Conservation (phyloP, 2,888 invertebrate genomes). For the Calameuta filiformis region DNA sequence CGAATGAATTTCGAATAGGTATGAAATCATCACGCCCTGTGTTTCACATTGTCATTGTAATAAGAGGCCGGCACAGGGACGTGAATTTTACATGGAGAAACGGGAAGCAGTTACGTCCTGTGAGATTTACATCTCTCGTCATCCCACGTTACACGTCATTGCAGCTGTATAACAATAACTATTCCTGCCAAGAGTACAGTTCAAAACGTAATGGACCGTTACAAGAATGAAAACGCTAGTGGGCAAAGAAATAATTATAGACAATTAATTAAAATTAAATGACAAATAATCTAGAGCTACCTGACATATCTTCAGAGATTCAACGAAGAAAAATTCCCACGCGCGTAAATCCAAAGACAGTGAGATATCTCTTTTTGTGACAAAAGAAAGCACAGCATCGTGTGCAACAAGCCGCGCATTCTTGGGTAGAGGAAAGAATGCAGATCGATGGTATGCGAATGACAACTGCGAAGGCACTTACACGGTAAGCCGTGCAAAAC, state of each 20-base stretch:
- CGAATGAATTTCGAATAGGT: background rate
- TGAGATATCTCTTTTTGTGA: background rate
- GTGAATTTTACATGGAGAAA: background rate
- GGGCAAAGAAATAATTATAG: background rate
- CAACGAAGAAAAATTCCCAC: background rate
- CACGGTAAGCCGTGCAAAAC: background rate
- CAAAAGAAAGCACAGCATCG: background rate
- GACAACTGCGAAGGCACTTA: constrained; percentile 23
- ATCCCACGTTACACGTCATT: no score
- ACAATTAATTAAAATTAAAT: background rate
- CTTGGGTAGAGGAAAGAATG: constrained; percentile 50
- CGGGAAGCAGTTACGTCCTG: background rate
- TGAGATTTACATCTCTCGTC: no score
- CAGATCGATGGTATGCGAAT: constrained; percentile 48
- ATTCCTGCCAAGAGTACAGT: background rate
- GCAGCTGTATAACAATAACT: no score
- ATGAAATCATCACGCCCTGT: background rate
- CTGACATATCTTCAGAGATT: background rate
- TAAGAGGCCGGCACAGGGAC: background rate
- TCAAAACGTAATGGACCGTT: background rate
- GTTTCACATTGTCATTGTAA: background rate
- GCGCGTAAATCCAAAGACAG: background rate
- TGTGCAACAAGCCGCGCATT: constrained; percentile 33
- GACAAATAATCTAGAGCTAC: background rate
- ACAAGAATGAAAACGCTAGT: background rate